Evolutionary conservation across 2,888 invertebrate species (phyloP).

Genomic region (Geophilus truncorum): DNA sequence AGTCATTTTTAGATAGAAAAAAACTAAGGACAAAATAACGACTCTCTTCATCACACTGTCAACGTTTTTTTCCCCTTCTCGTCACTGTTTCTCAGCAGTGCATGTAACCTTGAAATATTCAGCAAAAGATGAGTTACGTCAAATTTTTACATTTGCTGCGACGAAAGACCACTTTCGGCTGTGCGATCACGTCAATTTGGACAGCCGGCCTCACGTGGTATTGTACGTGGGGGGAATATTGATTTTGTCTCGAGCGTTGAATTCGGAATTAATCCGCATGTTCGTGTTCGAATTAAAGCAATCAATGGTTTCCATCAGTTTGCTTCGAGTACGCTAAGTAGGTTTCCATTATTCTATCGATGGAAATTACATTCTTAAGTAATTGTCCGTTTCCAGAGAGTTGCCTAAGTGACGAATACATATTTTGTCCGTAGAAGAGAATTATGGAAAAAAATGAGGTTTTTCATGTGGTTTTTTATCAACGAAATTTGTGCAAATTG

Average conservation of each 20-base stretch:
- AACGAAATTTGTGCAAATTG: too few species aligned
- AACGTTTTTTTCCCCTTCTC: not conserved
- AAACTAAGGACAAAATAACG: constrained; percentile 10
- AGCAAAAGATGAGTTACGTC: not conserved
- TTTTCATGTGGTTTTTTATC: too few species aligned
- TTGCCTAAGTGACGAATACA: too few species aligned
- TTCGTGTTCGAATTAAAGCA: not conserved
- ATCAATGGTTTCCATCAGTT: not conserved
- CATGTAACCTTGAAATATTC: not conserved
- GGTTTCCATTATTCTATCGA: not conserved
- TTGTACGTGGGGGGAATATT: too few species aligned
- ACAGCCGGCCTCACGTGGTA: too few species aligned
- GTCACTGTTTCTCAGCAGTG: not conserved
- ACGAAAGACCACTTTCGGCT: too few species aligned
- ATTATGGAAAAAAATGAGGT: too few species aligned
- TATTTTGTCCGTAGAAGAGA: too few species aligned
- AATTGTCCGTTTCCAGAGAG: too few species aligned
- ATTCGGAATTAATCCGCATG: not conserved
- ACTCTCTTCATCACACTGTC: constrained; percentile 1
- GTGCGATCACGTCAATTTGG: too few species aligned
- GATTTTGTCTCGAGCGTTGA: not conserved
- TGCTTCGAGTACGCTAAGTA: not conserved
- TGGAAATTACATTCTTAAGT: too few species aligned
- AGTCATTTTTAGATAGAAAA: constrained; percentile 13
- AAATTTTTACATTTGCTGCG: not conserved